phyloP scores from a whole-genome alignment of 1,140 invertebrate genomes.

The Popillia japonica region DNA sequence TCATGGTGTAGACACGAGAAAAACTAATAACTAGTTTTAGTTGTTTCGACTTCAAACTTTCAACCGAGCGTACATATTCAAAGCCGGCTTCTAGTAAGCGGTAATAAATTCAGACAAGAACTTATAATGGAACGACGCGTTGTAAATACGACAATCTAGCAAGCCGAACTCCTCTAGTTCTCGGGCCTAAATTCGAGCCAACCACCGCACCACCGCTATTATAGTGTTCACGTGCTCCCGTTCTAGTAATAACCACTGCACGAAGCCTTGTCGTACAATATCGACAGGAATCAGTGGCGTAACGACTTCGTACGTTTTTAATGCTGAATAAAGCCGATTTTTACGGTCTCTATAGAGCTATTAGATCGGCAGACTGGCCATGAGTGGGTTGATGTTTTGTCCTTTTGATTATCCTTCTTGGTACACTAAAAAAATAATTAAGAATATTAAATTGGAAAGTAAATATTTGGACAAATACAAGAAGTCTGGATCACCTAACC shows the following conservation, averaged over 20 bases:
- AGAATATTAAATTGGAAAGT: too few relatives aligned
- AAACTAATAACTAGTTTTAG: conserved; percentile 15
- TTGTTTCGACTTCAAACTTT: conserved; percentile 15
- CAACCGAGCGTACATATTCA: background rate
- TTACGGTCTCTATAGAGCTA: too few relatives aligned
- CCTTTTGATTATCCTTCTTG: too few relatives aligned
- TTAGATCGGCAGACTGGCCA: too few relatives aligned
- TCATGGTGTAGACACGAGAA: background rate
- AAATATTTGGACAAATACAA: too few relatives aligned
- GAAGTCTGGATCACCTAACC: too few relatives aligned
- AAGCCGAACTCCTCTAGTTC: background rate
- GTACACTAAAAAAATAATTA: too few relatives aligned
- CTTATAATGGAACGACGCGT: background rate
- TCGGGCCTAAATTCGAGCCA: background rate
- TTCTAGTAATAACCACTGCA: background rate
- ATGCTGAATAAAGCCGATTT: too few relatives aligned
- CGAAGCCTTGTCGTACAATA: background rate
- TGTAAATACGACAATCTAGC: conserved; percentile 13
- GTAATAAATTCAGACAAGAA: conserved; percentile 4
- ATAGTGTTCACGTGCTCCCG: conserved; percentile 7
- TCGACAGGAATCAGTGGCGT: background rate
- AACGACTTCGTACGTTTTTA: too few relatives aligned
- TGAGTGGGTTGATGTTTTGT: too few relatives aligned
- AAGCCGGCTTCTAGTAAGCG: background rate
- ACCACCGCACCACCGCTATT: background rate